phyloP scores from a whole-genome alignment of 2,797 vertebrate genomes.

The Knipowitschia caucasica region DNA sequence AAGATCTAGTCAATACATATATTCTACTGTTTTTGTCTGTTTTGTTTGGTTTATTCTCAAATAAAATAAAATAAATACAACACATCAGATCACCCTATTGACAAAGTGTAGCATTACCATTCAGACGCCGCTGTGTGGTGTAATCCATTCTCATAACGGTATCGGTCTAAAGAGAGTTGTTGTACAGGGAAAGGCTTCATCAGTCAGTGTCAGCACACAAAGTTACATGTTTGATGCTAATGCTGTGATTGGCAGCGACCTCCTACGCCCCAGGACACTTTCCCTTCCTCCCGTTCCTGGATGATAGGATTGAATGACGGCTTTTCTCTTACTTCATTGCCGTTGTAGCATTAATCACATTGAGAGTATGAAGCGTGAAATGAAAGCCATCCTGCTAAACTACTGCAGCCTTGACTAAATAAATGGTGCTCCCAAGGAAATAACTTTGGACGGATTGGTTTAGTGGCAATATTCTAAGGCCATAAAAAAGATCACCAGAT shows the following conservation, averaged over 20 bases:
- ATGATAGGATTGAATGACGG: slow-evolving; percentile 67
- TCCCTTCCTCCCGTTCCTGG: slow-evolving; percentile 43
- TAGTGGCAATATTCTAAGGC: slow-evolving; percentile 56
- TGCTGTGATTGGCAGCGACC: slow-evolving; percentile 64
- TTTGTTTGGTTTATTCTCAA: too few relatives aligned
- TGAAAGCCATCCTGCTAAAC: slow-evolving; percentile 76
- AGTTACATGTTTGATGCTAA: slow-evolving; percentile 49
- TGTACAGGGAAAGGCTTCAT: slow-evolving; percentile 24
- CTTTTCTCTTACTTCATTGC: slow-evolving; percentile 70
- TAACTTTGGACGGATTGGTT: slow-evolving; percentile 68
- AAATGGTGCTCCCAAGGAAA: slow-evolving; percentile 69
- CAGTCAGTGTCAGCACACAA: slow-evolving; percentile 53
- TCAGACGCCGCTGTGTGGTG: background rate
- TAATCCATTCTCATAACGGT: slow-evolving; percentile 7
- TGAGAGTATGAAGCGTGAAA: slow-evolving; percentile 80
- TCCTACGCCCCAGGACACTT: slow-evolving; percentile 50
- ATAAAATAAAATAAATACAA: too few relatives aligned
- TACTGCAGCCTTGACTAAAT: slow-evolving; percentile 72
- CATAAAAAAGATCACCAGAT: too few relatives aligned
- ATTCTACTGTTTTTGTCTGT: too few relatives aligned
- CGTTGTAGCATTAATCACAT: slow-evolving; percentile 82
- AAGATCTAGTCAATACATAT: too few relatives aligned
- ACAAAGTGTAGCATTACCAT: background rate
- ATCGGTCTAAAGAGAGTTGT: slow-evolving; percentile 5
- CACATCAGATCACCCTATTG: too few relatives aligned